These are phyloP conservation scores for Drosophila quinaria DNA, from an alignment of 2,888 invertebrate genomes.

Conservation along the genomic window DNA sequence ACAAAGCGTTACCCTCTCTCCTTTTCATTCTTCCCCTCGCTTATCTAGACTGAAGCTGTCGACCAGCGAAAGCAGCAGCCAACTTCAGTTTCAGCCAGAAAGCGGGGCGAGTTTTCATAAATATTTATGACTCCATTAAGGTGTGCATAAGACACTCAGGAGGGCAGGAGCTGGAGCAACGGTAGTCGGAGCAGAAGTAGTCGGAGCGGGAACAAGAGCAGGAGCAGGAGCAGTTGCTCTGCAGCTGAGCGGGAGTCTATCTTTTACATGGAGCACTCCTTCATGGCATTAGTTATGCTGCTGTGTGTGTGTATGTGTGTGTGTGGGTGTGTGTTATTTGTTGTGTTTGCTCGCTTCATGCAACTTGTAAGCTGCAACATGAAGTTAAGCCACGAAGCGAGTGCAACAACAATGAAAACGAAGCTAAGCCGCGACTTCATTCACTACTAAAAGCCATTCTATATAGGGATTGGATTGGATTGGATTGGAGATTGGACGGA, in stretches of 20 bases:
- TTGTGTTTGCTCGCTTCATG: slow-evolving; percentile 52
- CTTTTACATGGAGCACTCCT: slow-evolving; percentile 36
- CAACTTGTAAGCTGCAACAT: slow-evolving; percentile 57
- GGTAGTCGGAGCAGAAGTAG: slow-evolving; percentile 5
- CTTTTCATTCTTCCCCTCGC: neutral
- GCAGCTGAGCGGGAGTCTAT: slow-evolving; percentile 22
- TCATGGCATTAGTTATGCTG: slow-evolving; percentile 40
- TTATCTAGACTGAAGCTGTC: slow-evolving; percentile 9
- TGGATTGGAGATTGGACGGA: slow-evolving; percentile 18
- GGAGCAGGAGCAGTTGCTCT: slow-evolving; percentile 16
- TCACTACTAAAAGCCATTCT: slow-evolving; percentile 37
- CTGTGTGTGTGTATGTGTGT: slow-evolving; percentile 6
- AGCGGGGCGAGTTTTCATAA: slow-evolving; percentile 82
- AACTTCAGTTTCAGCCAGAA: slow-evolving; percentile 46
- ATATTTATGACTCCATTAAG: slow-evolving; percentile 86
- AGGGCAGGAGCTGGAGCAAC: slow-evolving; percentile 40
- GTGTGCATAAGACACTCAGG: slow-evolving; percentile 82
- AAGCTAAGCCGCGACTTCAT: slow-evolving; percentile 41
- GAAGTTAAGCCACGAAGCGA: slow-evolving; percentile 63
- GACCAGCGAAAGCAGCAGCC: slow-evolving; percentile 26
- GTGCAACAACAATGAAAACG: slow-evolving; percentile 19
- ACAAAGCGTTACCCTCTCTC: slow-evolving; percentile 48
- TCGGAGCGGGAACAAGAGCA: slow-evolving; percentile 16
- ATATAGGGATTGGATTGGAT: slow-evolving; percentile 1
- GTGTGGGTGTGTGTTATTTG: slow-evolving; percentile 23